A percentile compares a stretch with the other conserved stretches of the same genome.
phyloP scores from a whole-genome alignment of 1,140 invertebrate genomes.

The Holotrichia oblita region DNA sequence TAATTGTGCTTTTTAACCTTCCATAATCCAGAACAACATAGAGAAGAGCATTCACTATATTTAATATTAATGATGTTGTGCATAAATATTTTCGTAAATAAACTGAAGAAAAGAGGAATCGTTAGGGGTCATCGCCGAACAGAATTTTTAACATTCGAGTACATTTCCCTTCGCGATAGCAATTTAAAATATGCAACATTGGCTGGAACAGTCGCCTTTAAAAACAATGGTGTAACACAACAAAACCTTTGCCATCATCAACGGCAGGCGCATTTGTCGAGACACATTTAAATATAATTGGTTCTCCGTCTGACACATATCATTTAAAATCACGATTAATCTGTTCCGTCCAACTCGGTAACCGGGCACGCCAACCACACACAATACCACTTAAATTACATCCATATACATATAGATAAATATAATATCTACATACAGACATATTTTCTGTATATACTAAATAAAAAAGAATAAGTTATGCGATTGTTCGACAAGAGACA shows the following conservation, averaged over 20 bases:
- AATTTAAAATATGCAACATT: no score
- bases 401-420: constrained; percentile 4
- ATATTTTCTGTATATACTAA: neutral
- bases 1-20: no score
- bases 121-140: no score
- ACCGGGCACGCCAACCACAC: neutral
- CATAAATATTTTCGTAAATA: no score
- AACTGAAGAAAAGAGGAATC: no score
- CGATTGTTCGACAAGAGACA: constrained; percentile 12
- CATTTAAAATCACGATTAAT: constrained; percentile 30
- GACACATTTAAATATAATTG: constrained; percentile 33
- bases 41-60: no score
- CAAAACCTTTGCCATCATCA: neutral
- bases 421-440: constrained; percentile 12
- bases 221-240: neutral
- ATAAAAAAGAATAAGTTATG: constrained; percentile 9
- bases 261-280: neutral
- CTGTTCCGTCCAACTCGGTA: constrained; percentile 3
- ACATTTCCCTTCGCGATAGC: no score
- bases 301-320: constrained; percentile 27
- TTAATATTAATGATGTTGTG: no score
- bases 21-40: no score
- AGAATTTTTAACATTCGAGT: no score
- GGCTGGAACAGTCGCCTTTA: no score
- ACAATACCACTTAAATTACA: constrained; percentile 26